Evolutionary conservation across 37 sponge, comb jelly and placozoan genomes (phyloP).

Genomic region (Beroe ovata): DNA sequence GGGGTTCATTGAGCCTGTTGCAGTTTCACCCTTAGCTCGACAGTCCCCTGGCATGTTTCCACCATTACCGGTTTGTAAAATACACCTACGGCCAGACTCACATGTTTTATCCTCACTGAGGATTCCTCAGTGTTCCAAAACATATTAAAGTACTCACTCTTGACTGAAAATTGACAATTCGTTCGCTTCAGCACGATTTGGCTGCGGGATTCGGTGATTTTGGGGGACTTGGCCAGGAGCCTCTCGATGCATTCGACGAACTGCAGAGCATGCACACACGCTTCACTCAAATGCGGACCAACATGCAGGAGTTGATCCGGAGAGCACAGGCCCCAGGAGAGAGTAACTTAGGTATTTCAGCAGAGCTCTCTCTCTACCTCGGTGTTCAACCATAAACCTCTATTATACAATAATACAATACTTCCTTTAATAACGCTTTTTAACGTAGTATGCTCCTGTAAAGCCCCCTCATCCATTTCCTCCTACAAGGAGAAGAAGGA

Average conservation of each 20-base stretch:
- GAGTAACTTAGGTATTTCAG: background rate
- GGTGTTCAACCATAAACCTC: too few species aligned
- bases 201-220: background rate
- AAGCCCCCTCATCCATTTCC: too few species aligned
- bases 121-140: too few species aligned
- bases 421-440: too few species aligned
- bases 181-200: background rate
- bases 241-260: background rate
- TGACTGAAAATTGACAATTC: too few species aligned
- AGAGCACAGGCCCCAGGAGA: background rate
- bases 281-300: background rate
- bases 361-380: too few species aligned
- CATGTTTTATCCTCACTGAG: too few species aligned
- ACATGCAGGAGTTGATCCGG: background rate
- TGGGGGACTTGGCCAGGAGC: background rate
- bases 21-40: background rate
- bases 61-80: background rate
- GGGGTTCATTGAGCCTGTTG: slow-evolving; percentile 63
- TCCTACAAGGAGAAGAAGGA: too few species aligned
- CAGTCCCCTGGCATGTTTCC: background rate
- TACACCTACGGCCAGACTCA: too few species aligned
- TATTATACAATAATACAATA: too few species aligned
- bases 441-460: too few species aligned
- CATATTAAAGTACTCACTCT: too few species aligned
- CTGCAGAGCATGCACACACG: background rate